Base-by-base conservation (phyloP, 2,113 vertebrate species). In the Stegostoma tigrinum region DNA sequence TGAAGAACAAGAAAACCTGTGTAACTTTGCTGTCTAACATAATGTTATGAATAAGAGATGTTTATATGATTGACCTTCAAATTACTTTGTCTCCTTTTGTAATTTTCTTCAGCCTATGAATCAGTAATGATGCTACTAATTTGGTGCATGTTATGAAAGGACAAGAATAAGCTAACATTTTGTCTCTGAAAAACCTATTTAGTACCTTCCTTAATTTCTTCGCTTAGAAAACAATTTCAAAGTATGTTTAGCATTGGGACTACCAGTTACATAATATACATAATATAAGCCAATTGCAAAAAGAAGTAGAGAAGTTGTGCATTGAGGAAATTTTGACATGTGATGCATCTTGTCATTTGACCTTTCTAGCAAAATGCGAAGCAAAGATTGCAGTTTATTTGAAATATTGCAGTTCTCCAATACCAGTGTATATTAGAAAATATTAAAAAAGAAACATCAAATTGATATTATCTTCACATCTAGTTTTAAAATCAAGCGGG, bases 401-500 rank as follows among this genome's bases (percentile, higher is more conserved):
- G 42, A 45, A 30, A 95, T 72, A 42, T 95, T 72, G 94, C 94
- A 75, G 66, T 52, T 72, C 94, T 72, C 42, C 23, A 30, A 0
- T 48, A 30, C 45, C 45, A 52, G 45, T 34, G 38, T 95, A 68
- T 95, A 30, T 95, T 38, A 95, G 94, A 95, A 95, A 48, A 34
- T 45, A 14, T 95, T 95, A 42, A 72, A 95, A 95, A 72, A 72
- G 94, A 95, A 68, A 66, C 66, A 93, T 93, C 89, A 93, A 93
- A 93, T 72, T 72, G 94, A 95, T 95, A 95, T 70, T 75, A 23
- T 52, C 27, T 67, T 94, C 68, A 30, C 52, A 12, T 94, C 66
- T 30, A 21, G 68, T 95, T 95, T 70, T 72, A 95, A 95, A 72
- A 95, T 95, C 94, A 23, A 95, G 94, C 72, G 68, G 94, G 67